These are phyloP conservation scores for Cavia porcellus DNA, from an alignment of 2,113 vertebrate genomes.

Conservation along the genomic window DNA sequence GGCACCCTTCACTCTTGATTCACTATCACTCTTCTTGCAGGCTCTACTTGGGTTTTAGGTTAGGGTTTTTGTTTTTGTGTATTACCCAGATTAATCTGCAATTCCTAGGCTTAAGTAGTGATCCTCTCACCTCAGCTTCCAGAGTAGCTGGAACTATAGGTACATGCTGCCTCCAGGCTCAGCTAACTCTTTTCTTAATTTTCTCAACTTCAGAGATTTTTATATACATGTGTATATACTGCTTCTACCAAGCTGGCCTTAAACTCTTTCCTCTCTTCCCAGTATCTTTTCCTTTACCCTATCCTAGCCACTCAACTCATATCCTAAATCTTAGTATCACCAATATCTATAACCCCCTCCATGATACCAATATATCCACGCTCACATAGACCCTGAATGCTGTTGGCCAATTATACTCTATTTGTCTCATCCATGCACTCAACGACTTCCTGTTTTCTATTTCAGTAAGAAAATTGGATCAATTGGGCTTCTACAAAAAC, in stretches of 20 bases:
- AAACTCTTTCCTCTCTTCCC: slow-evolving; percentile 18
- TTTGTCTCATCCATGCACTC: slow-evolving; percentile 16
- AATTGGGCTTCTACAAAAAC: slow-evolving; percentile 10
- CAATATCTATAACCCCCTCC: not conserved
- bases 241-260: slow-evolving; percentile 38
- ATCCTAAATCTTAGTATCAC: slow-evolving; percentile 44
- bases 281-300: slow-evolving; percentile 23
- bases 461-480: slow-evolving; percentile 38
- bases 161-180: not conserved
- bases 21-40: not conserved
- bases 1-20: slow-evolving; percentile 7
- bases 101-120: not conserved
- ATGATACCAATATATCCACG: not conserved
- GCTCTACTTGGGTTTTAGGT: not conserved
- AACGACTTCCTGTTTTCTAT: slow-evolving; percentile 40
- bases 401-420: not conserved
- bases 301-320: slow-evolving; percentile 26
- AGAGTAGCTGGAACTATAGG: not conserved
- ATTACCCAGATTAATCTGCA: not conserved
- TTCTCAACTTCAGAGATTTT: slow-evolving; percentile 42
- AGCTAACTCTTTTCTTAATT: slow-evolving; percentile 27
- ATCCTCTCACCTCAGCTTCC: not conserved
- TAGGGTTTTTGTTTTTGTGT: not conserved
- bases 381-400: not conserved
- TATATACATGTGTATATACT: not conserved